Percentiles rank a stretch among this genome's conserved stretches.
Evolutionary conservation across 2,888 invertebrate species (phyloP).

Genomic region (Gibbula magus): DNA sequence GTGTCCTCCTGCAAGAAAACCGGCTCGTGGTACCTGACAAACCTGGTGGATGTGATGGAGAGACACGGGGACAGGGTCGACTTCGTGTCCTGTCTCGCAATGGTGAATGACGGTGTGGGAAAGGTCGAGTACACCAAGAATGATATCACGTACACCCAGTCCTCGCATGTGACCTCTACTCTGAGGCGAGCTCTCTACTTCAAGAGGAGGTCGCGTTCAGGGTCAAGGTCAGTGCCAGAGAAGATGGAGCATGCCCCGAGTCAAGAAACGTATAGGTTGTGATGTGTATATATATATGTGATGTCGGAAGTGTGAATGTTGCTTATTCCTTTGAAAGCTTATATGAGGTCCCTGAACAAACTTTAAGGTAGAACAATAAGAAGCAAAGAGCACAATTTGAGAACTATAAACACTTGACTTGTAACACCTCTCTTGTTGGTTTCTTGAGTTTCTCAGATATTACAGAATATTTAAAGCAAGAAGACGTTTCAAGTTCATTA

Average conservation of each 20-base stretch:
- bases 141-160: background rate
- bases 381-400: too few relatives aligned
- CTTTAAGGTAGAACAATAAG: too few relatives aligned
- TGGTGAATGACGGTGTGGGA: background rate
- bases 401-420: too few relatives aligned
- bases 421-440: too few relatives aligned
- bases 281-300: too few relatives aligned
- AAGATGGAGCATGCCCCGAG: background rate
- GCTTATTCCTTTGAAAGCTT: too few relatives aligned
- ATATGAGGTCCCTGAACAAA: too few relatives aligned
- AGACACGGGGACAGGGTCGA: background rate
- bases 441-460: too few relatives aligned
- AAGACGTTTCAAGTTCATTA: too few relatives aligned
- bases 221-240: background rate
- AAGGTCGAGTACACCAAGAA: background rate
- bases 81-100: background rate
- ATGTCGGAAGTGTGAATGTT: too few relatives aligned
- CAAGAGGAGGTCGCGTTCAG: background rate
- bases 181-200: background rate
- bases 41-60: background rate
- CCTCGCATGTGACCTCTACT: background rate
- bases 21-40: background rate
- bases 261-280: too few relatives aligned
- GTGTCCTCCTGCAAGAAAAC: background rate
- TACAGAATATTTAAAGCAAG: too few relatives aligned